These are phyloP conservation scores for Drosophila engyochracea DNA, from an alignment of 2,888 invertebrate genomes.

Conservation along the genomic window DNA sequence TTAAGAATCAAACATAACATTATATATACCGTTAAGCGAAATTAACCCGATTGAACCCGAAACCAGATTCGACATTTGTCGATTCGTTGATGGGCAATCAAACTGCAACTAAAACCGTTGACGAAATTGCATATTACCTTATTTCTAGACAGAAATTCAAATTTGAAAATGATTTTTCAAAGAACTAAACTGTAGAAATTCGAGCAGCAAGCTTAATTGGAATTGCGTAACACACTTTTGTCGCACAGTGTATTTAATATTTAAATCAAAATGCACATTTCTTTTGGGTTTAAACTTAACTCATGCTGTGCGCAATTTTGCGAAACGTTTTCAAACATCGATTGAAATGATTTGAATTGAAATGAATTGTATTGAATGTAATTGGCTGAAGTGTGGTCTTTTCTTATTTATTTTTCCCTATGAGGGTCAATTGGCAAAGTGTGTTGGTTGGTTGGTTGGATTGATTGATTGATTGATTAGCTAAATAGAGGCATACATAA, in stretches of 20 bases:
- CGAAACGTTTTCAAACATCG: background rate
- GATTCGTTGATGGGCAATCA: background rate
- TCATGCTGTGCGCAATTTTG: background rate
- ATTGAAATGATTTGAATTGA: background rate
- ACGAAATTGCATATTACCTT: background rate
- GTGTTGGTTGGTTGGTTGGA: background rate
- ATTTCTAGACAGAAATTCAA: background rate
- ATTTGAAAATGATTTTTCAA: background rate
- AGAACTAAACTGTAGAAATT: background rate
- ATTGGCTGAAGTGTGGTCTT: background rate
- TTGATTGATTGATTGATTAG: conserved; percentile 20
- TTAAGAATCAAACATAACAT: no score
- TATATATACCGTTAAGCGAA: background rate
- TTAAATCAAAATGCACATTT: background rate
- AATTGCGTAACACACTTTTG: background rate
- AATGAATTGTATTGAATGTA: background rate
- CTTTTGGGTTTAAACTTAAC: background rate
- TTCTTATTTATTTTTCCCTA: background rate
- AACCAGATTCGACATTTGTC: background rate
- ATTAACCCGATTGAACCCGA: background rate
- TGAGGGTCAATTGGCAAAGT: background rate
- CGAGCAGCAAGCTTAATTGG: background rate
- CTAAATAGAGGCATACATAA: conserved; percentile 7
- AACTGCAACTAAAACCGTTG: background rate
- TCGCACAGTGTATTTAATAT: background rate